These are phyloP conservation scores for Quadriops clusia DNA, from an alignment of 2,888 invertebrate species.

Conservation along the genomic window DNA sequence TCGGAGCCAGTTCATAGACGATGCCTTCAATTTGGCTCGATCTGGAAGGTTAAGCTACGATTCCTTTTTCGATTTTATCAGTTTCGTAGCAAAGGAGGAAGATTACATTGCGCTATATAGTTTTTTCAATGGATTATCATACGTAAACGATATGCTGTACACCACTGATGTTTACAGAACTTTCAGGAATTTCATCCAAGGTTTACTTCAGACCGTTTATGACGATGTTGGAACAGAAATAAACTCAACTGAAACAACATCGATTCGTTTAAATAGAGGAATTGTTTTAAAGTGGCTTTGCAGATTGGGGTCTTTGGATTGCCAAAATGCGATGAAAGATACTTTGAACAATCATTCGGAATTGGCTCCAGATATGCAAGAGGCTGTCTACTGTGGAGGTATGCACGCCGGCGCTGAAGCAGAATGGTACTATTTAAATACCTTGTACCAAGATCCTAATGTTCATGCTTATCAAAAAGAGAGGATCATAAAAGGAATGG, in stretches of 20 bases:
- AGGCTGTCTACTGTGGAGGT: constrained; percentile 47
- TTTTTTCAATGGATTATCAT: constrained; percentile 24
- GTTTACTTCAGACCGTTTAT: too few species aligned
- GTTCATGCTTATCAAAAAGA: too few species aligned
- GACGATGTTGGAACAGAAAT: constrained; percentile 8
- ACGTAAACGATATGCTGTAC: constrained; percentile 12
- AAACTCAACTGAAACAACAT: constrained; percentile 2
- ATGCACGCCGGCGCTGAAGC: constrained; percentile 34
- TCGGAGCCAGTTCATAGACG: constrained; percentile 43
- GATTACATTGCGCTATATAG: constrained; percentile 51
- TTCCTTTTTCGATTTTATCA: constrained; percentile 43
- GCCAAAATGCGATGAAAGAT: constrained; percentile 15
- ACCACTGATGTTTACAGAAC: constrained; percentile 11
- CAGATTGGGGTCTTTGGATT: constrained; percentile 28
- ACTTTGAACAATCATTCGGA: neutral
- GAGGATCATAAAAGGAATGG: too few species aligned
- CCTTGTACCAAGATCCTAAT: too few species aligned
- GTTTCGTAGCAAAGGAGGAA: constrained; percentile 44
- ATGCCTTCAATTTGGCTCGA: constrained; percentile 40
- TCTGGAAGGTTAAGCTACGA: constrained; percentile 44
- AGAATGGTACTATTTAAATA: constrained; percentile 21
- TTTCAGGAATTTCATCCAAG: too few species aligned
- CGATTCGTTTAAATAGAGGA: constrained; percentile 30
- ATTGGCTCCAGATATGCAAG: constrained; percentile 42
- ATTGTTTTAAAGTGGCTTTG: constrained; percentile 22